These are phyloP conservation scores for Exephanes ischioxanthus DNA, from an alignment of 2,888 invertebrate genomes.

Conservation along the genomic window DNA sequence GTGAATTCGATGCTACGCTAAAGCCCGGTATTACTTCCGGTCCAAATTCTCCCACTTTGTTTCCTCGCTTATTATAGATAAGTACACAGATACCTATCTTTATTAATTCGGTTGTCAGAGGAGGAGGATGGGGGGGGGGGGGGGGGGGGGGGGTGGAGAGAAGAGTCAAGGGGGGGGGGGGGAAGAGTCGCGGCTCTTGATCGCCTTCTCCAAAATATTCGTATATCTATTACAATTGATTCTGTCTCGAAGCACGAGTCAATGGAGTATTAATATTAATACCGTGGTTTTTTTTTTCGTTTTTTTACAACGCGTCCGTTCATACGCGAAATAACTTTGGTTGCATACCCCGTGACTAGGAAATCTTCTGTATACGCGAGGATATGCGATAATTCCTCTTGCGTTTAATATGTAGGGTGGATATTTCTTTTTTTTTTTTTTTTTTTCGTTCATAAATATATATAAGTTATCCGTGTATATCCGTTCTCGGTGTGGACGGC, in stretches of 20 bases:
- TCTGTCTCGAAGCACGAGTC: constrained; percentile 16
- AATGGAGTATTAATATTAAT: constrained; percentile 30
- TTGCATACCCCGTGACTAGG: constrained; percentile 61
- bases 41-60: constrained; percentile 20
- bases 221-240: constrained; percentile 40
- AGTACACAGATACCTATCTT: constrained; percentile 49
- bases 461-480: constrained; percentile 3
- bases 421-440: neutral
- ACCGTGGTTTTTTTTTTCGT: neutral
- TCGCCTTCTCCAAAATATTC: too few species aligned
- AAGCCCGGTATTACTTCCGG: neutral
- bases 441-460: constrained; percentile 2
- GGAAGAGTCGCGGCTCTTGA: constrained; percentile 14
- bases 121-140: neutral
- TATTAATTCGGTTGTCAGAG: constrained; percentile 67
- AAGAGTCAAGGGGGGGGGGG: neutral
- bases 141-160: neutral
- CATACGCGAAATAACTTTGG: constrained; percentile 58
- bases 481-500: constrained; percentile 9
- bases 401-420: constrained; percentile 14
- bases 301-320: constrained; percentile 35
- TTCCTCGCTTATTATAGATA: constrained; percentile 38
- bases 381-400: constrained; percentile 49
- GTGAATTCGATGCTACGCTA: constrained; percentile 49
- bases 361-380: constrained; percentile 50